phyloP scores from a whole-genome alignment of 2,888 invertebrate genomes.

The Mantis religiosa region DNA sequence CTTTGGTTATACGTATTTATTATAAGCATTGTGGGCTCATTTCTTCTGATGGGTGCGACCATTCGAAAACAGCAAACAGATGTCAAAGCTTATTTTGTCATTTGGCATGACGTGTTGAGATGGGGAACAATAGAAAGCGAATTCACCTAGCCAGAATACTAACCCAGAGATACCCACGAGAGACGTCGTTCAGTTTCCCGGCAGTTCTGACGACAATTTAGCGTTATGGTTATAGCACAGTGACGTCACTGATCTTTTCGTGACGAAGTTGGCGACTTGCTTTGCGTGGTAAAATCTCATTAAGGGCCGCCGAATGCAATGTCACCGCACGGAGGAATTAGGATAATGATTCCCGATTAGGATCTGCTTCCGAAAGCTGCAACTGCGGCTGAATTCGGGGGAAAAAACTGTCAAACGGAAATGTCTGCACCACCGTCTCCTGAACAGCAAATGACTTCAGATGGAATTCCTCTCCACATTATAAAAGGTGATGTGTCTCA shows the following conservation, averaged over 20 bases:
- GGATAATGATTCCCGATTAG: background rate
- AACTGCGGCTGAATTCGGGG: background rate
- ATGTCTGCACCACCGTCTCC: background rate
- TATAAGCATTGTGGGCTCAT: too few relatives aligned
- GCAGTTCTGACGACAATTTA: background rate
- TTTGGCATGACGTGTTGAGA: too few relatives aligned
- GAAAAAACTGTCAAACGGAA: background rate
- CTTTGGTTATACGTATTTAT: too few relatives aligned
- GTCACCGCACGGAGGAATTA: background rate
- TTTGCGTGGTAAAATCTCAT: background rate
- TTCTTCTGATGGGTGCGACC: too few relatives aligned
- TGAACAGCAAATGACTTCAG: background rate
- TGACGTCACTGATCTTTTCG: background rate
- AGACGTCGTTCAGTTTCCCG: too few relatives aligned
- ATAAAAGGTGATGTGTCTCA: too few relatives aligned
- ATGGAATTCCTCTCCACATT: too few relatives aligned
- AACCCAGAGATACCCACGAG: too few relatives aligned
- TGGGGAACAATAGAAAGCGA: too few relatives aligned
- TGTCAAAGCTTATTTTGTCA: too few relatives aligned
- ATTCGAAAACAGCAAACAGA: too few relatives aligned
- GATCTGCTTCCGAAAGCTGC: background rate
- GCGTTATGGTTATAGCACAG: background rate
- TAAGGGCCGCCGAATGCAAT: background rate
- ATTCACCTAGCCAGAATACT: too few relatives aligned
- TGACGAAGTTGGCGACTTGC: background rate